A percentile compares a stretch with the other conserved stretches of the same genome.
Conservation (phyloP, 2,797 vertebrate genomes). For the Cossypha heuglini region DNA sequence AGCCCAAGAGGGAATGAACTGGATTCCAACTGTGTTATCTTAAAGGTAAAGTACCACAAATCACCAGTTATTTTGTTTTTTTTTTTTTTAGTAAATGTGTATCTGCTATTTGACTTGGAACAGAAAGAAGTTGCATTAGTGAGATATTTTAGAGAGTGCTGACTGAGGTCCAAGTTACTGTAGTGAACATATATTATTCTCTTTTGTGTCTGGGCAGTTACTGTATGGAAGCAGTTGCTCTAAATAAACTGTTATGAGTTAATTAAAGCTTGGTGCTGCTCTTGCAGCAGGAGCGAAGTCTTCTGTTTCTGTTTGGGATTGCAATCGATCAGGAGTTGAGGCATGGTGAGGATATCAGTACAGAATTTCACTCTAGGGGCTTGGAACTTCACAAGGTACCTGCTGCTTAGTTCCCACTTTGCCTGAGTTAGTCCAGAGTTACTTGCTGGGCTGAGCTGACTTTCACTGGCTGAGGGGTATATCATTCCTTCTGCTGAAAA, state of each 20-base stretch:
- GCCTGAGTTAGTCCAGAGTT: not conserved
- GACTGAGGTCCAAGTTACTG: not conserved
- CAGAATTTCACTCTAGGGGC: not conserved
- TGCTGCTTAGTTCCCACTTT: not conserved
- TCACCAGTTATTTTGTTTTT: not conserved
- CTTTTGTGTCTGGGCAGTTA: not conserved
- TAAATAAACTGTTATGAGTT: not conserved
- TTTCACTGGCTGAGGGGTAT: not conserved
- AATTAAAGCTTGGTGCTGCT: not conserved
- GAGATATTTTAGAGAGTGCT: not conserved
- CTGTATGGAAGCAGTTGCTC: not conserved
- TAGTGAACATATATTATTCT: not conserved
- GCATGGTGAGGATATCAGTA: not conserved
- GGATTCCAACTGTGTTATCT: not conserved
- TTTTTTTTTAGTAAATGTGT: not conserved
- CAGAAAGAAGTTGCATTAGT: not conserved
- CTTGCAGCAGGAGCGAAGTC: not conserved
- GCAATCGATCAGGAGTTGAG: not conserved
- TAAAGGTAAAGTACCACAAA: not conserved
- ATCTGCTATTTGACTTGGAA: not conserved
- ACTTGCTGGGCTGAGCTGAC: slow-evolving; percentile 1
- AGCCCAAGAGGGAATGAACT: not conserved
- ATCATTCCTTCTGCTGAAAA: not conserved
- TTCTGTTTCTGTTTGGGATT: not conserved
- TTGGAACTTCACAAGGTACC: not conserved